Evolutionary conservation across 1,140 invertebrate species (phyloP).

Genomic region (Stegodyphus dumicola): DNA sequence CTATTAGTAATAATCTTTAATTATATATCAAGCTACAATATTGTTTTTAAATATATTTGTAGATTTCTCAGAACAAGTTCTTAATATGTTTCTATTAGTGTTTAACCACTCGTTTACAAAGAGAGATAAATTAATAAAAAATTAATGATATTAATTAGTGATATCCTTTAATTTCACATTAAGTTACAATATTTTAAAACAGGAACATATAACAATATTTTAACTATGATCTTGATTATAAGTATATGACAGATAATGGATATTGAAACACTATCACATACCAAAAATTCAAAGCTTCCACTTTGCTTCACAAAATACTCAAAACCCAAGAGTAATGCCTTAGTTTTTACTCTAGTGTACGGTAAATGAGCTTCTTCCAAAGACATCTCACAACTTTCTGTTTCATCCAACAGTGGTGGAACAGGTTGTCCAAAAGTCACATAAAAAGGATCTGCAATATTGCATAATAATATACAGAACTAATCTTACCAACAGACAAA

Average conservation of each 20-base stretch:
- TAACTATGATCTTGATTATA: background rate
- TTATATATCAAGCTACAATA: no score
- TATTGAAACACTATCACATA: background rate
- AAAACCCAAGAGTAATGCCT: constrained; percentile 23
- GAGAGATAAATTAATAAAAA: no score
- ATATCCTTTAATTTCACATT: no score
- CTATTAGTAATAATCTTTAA: no score
- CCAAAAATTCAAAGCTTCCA: constrained; percentile 32
- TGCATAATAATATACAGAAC: background rate
- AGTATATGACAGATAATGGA: background rate
- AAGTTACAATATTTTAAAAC: background rate
- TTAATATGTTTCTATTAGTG: no score
- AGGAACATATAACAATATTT: background rate
- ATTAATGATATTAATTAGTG: no score
- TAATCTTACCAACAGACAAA: no score
- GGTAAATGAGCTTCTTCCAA: background rate
- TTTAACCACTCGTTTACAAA: no score
- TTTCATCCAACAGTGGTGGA: background rate
- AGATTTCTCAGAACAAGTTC: no score
- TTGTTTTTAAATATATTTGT: no score
- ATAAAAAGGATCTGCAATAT: constrained; percentile 28
- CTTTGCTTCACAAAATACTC: constrained; percentile 24
- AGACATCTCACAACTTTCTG: background rate
- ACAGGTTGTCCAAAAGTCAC: background rate
- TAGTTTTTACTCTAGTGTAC: background rate